A percentile compares a stretch with the other conserved stretches of the same genome.
These are phyloP conservation scores for Cervus canadensis DNA, from an alignment of 2,113 vertebrate species.

Conservation along the genomic window DNA sequence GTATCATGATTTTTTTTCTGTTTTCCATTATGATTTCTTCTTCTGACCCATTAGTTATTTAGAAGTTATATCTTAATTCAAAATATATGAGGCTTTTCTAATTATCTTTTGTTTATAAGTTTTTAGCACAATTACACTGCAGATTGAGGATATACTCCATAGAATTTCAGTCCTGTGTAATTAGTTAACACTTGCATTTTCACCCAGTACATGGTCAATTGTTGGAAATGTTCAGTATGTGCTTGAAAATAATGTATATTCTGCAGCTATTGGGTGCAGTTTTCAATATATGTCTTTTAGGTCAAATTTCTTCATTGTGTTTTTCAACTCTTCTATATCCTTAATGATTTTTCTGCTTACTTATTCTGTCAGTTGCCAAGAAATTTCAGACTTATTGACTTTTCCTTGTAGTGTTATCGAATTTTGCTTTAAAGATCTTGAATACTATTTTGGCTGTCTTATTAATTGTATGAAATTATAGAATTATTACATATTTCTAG, in stretches of 20 bases:
- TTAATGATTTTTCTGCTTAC: not conserved
- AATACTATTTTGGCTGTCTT: not conserved
- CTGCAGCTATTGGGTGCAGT: not conserved
- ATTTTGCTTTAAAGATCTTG: not conserved
- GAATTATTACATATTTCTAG: not conserved
- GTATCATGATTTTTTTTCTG: not conserved
- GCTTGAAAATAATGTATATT: not conserved
- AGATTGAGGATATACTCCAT: not conserved
- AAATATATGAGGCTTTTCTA: not conserved
- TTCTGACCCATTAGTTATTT: not conserved
- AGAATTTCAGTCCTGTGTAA: not conserved
- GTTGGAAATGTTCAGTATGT: not conserved
- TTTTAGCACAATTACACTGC: not conserved
- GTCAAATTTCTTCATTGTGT: not conserved
- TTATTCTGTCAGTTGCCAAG: not conserved
- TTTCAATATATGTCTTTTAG: not conserved
- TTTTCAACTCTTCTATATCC: not conserved
- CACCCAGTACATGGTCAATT: not conserved
- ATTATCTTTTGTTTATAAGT: not conserved
- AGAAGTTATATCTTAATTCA: not conserved
- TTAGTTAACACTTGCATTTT: not conserved
- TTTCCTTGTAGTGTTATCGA: not conserved
- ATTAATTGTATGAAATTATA: not conserved
- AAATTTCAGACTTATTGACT: not conserved
- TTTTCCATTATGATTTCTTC: not conserved